A percentile compares a stretch with the other conserved stretches of the same genome.
phyloP scores from a whole-genome alignment of 2,888 invertebrate species.

The Brenthis ino region DNA sequence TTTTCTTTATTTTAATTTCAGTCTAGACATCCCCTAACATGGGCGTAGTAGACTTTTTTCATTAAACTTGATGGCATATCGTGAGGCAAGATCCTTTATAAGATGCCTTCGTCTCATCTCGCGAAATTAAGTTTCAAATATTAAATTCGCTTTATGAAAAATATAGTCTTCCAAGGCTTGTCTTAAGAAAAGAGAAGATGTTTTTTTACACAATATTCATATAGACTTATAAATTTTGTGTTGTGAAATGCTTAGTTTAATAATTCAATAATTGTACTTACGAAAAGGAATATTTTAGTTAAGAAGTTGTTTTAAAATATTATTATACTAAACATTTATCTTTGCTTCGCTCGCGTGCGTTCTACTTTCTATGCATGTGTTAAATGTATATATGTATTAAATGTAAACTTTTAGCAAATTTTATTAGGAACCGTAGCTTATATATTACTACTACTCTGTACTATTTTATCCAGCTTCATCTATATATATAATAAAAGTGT shows the following conservation, averaged over 20 bases:
- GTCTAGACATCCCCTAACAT: constrained; percentile 37
- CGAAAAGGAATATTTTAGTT: too few species aligned
- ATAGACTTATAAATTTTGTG: neutral
- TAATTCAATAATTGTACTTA: too few species aligned
- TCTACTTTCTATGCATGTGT: too few species aligned
- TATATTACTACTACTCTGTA: too few species aligned
- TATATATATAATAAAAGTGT: too few species aligned
- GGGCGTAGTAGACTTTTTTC: constrained; percentile 38
- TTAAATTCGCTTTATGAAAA: constrained; percentile 71
- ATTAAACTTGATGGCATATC: constrained; percentile 40
- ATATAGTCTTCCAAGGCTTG: constrained; percentile 47
- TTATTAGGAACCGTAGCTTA: too few species aligned
- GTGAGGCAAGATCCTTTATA: constrained; percentile 38
- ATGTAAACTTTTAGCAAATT: too few species aligned
- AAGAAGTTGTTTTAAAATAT: neutral
- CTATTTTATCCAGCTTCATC: too few species aligned
- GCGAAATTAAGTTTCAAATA: constrained; percentile 76
- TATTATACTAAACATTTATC: neutral
- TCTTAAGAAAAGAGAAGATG: constrained; percentile 1
- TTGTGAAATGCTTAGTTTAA: too few species aligned
- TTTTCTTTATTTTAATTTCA: neutral
- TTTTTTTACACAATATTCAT: neutral
- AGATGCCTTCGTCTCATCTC: constrained; percentile 56
- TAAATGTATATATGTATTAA: too few species aligned
- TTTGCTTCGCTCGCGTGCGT: too few species aligned